Evolutionary conservation across 2,797 vertebrate species (phyloP), one percentile per base, ranked within the genome.

Genomic region (Darevskia nairensis): DNA sequence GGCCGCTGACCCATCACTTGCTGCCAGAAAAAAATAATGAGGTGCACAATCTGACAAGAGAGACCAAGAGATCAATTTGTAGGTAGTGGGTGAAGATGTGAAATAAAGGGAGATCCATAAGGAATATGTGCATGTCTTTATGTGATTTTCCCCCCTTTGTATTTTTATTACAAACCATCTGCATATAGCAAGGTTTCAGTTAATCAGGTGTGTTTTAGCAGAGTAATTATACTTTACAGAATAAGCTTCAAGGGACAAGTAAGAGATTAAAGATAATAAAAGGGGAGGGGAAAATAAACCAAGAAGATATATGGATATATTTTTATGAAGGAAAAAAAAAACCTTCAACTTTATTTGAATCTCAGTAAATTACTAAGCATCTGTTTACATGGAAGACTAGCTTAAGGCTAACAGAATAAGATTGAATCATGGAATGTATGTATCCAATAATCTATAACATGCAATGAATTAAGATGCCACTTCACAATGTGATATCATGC

Each of bases 141-240:
- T 64, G 21, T 72, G 32, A 13, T 35, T 27, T 4, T 50, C 50
- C 77, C 66, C 4, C 69, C 46, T 21, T 71, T 71, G 19, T 21
- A 59, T 80, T 41, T 77, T 80, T 50, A 19, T 85, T 85, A 25
- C 32, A 81, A 87, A 46, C 41, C 13, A n/a, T 80, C 10, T 80
- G 39, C 78, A 80, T 29, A 25, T 76, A 74, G 27, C 39, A 66
- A 46, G 3, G 6, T 80, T 44, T 79, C n/a, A 86, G 39, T 25
- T 81, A 66, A 80, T 23, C 29, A 64, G 17, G 32, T 8, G n/a
- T 80, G 17, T 61, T 23, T 64, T 61, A 61, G 66, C 11, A n/a
- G 44, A 27, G 39, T 64, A 11, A 44, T 77, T 72, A 59, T 82
- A 29, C n/a, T 82, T 50, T 83, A 83, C 32, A 21, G n/a, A 72